A percentile compares a stretch with the other conserved stretches of the same genome.
Conservation (phyloP, 2,797 vertebrate genomes). For the Dermochelys coriacea region DNA sequence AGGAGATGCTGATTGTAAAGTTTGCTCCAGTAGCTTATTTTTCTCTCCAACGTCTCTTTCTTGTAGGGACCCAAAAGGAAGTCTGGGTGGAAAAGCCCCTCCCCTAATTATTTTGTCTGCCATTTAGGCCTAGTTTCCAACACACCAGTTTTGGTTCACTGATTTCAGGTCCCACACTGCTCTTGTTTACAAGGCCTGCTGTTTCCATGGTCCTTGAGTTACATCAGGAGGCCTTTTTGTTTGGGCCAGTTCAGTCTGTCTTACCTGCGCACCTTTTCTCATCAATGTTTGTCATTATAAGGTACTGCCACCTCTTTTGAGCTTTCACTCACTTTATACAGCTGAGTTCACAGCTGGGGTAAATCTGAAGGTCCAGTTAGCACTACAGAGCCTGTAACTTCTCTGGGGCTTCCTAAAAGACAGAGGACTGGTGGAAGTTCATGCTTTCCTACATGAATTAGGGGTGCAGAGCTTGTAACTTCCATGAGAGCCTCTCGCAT, state of each 20-base stretch:
- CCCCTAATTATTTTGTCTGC: neutral
- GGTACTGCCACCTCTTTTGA: no score
- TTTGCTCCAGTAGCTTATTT: neutral
- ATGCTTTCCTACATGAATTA: neutral
- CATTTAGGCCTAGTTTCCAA: neutral
- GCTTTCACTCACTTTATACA: no score
- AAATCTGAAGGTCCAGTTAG: neutral
- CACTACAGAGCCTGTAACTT: neutral
- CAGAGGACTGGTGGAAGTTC: neutral
- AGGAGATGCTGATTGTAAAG: neutral
- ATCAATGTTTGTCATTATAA: no score
- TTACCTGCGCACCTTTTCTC: neutral
- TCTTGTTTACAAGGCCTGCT: no score
- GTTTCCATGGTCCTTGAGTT: neutral
- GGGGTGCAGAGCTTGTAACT: neutral
- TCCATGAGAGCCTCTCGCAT: neutral
- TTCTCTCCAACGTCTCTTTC: neutral
- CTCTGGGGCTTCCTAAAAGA: neutral
- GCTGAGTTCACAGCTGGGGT: neutral
- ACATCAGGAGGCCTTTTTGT: neutral
- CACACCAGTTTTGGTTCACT: no score
- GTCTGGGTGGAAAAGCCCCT: neutral
- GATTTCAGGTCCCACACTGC: neutral
- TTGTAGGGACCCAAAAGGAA: neutral
- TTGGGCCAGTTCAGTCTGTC: neutral